These are phyloP conservation scores for Pachycephus smyrnensis DNA, from an alignment of 2,888 invertebrate species.

Conservation along the genomic window DNA sequence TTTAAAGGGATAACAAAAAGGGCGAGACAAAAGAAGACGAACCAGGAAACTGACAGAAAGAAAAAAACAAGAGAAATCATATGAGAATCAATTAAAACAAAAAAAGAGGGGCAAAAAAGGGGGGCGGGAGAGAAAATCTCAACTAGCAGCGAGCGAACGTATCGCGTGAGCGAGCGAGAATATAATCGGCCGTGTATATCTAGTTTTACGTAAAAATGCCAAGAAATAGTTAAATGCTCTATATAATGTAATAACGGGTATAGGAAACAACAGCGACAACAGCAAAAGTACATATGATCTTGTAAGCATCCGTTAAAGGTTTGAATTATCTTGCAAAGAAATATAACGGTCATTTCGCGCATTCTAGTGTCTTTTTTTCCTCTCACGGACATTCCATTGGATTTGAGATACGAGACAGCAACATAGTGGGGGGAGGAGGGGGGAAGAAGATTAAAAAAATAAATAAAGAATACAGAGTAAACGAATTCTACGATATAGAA, in stretches of 20 bases:
- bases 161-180: not conserved
- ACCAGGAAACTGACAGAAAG: not conserved
- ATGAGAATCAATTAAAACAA: not conserved
- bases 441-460: not conserved
- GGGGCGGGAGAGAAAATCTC: not conserved
- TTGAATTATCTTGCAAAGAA: not conserved
- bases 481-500: conserved; percentile 8
- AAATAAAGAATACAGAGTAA: not conserved
- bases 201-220: not conserved
- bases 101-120: not conserved
- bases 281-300: not conserved
- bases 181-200: not conserved
- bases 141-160: not conserved
- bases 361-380: not conserved
- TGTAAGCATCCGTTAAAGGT: not conserved
- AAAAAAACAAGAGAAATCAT: not conserved
- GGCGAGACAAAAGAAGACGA: not conserved
- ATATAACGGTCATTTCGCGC: not conserved
- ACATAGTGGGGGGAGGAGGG: not conserved
- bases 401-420: not conserved
- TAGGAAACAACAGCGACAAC: not conserved
- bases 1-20: not conserved
- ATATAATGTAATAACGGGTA: not conserved
- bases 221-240: not conserved
- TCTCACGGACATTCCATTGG: not conserved